Base-by-base conservation (phyloP, 2,113 vertebrate species). In the Aspiorhynchus laticeps region DNA sequence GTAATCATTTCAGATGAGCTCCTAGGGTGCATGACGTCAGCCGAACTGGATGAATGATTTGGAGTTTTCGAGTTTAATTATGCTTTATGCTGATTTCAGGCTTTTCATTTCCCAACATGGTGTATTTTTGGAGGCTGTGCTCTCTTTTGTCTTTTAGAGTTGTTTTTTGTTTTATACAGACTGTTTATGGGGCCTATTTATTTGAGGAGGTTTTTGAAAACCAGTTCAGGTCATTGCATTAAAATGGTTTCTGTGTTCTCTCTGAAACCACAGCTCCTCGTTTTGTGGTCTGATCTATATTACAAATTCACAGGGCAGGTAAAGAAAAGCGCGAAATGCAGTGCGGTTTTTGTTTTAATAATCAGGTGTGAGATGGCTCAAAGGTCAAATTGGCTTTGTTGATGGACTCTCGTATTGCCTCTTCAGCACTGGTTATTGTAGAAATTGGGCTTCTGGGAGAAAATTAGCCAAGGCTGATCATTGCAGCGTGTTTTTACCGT, bases 21-120 rank as follows among this genome's bases (percentile, higher is more conserved):
- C 77, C 53, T 80, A 21, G 53, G 77, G 51, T 36, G 10, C 51
- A n/a, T 80, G 19, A 80, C 21, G 10, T 61, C 76, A 78, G 48
- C 46, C 33, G 1, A 73, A 24, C 69, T 38, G 33, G 69, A 2
- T 19, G 21, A 38, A 73, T 11, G 69, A 73, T 38, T 24, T 67
- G 28, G 28, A 31, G 2, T 3, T 67, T 67, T 7, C 2, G 28
- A 67, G 65, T 67, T 31, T 2, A 17, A 3, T 67, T 67, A 67
- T 1, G 5, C 14, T 67, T 33, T 73, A 17, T 36, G 31, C 8
- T 59, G 53, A 59, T 38, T 38, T 21, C 69, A 38, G 17, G 19
- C 9, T 73, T 73, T 73, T 73, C 19, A 24, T 73, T 38, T 24
- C 69, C 33, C 8, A 21, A 11, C 33, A 21, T 38, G 19, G 33